Evolutionary conservation across 2,113 vertebrate genomes (phyloP).

Genomic region (Suricata suricatta): DNA sequence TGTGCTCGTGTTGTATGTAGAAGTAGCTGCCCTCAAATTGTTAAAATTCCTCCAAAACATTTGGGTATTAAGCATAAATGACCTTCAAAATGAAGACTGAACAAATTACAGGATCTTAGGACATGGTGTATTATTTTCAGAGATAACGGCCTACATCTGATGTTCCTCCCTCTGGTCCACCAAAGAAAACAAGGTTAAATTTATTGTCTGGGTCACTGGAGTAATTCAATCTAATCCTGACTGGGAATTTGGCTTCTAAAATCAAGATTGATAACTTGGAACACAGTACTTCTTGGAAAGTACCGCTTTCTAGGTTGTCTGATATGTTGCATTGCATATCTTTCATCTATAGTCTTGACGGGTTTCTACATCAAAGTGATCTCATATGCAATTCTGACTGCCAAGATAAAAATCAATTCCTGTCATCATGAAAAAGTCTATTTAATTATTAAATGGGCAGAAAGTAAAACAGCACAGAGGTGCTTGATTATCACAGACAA

Average conservation of each 20-base stretch:
- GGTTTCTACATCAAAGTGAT: background rate
- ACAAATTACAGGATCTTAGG: background rate
- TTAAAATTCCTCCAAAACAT: background rate
- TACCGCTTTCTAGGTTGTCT: background rate
- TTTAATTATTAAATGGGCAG: background rate
- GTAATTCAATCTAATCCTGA: background rate
- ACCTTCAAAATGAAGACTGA: background rate
- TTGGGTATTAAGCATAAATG: background rate
- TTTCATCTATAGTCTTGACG: constrained; percentile 29
- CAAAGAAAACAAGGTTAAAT: background rate
- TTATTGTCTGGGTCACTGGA: background rate
- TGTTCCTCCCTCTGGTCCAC: background rate
- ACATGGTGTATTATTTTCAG: background rate
- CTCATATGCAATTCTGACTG: background rate
- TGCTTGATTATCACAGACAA: background rate
- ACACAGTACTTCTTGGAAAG: background rate
- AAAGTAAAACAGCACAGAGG: background rate
- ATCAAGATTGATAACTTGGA: background rate
- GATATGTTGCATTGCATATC: background rate
- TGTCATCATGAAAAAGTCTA: background rate
- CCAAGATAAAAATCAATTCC: constrained; percentile 5
- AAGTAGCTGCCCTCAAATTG: background rate
- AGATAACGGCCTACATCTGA: background rate
- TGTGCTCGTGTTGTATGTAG: background rate
- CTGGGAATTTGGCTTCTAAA: background rate